Conservation (phyloP, 2,888 invertebrate species). For the Drosophila silvestris region DNA sequence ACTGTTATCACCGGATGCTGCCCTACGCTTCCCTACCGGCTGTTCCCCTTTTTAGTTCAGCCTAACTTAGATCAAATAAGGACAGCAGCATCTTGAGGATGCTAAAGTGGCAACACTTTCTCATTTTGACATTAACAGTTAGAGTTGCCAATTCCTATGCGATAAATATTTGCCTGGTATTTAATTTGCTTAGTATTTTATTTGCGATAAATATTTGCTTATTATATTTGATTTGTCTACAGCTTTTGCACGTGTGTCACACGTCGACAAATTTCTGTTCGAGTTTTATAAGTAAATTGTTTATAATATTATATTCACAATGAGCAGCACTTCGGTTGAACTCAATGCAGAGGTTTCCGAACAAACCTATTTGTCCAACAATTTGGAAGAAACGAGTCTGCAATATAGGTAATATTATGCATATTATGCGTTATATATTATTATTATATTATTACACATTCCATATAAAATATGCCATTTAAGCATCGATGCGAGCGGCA, state of each 20-base stretch:
- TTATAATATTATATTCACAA: background rate
- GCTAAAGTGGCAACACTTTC: background rate
- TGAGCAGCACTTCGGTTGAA: background rate
- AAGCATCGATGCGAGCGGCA: background rate
- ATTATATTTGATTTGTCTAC: background rate
- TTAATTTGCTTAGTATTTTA: too few relatives aligned
- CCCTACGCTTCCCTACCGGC: accelerated
- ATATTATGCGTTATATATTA: background rate
- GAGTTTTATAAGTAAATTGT: background rate
- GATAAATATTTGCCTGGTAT: background rate
- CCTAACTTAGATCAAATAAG: background rate
- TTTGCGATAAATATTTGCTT: background rate
- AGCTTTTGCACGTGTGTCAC: background rate
- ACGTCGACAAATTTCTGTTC: background rate
- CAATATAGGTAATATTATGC: background rate
- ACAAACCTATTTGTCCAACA: too few relatives aligned
- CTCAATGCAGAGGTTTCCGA: too few relatives aligned
- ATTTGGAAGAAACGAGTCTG: background rate
- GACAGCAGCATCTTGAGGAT: background rate
- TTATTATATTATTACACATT: background rate
- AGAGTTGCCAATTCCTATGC: background rate
- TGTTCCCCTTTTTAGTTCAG: background rate
- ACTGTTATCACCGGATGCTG: constrained; percentile 81
- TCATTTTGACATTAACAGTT: background rate
- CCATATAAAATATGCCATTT: accelerated